These are phyloP conservation scores for Thelaira solivaga DNA, from an alignment of 2,888 invertebrate genomes.

Conservation along the genomic window DNA sequence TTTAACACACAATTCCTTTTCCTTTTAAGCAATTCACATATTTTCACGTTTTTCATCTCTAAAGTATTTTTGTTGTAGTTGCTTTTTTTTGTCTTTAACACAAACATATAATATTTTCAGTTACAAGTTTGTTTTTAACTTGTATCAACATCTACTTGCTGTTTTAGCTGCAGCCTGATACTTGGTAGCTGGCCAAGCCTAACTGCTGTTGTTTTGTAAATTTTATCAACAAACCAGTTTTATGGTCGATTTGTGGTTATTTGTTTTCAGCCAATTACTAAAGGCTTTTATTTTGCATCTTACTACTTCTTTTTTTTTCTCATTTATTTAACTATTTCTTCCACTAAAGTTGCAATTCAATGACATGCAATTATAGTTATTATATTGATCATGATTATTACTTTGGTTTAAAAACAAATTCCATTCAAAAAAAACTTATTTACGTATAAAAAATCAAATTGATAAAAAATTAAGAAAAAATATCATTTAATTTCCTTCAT, in stretches of 20 bases:
- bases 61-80: neutral
- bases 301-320: neutral
- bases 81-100: neutral
- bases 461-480: no score
- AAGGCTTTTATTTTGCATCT: neutral
- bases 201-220: constrained; percentile 23
- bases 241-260: constrained; percentile 57
- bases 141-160: constrained; percentile 4
- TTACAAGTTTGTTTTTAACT: constrained; percentile 20
- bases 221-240: constrained; percentile 52
- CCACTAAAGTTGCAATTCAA: constrained; percentile 21
- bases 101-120: neutral
- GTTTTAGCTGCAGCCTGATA: constrained; percentile 27
- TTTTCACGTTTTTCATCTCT: constrained; percentile 42
- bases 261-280: constrained; percentile 44
- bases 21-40: constrained; percentile 44
- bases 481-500: no score
- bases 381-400: constrained; percentile 28
- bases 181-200: neutral
- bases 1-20: constrained; percentile 44
- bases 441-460: no score
- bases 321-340: neutral
- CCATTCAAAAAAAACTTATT: no score
- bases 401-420: neutral
- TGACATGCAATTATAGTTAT: constrained; percentile 34